phyloP scores from a whole-genome alignment of 2,113 vertebrate genomes.

The Phalacrocorax brasilianus region DNA sequence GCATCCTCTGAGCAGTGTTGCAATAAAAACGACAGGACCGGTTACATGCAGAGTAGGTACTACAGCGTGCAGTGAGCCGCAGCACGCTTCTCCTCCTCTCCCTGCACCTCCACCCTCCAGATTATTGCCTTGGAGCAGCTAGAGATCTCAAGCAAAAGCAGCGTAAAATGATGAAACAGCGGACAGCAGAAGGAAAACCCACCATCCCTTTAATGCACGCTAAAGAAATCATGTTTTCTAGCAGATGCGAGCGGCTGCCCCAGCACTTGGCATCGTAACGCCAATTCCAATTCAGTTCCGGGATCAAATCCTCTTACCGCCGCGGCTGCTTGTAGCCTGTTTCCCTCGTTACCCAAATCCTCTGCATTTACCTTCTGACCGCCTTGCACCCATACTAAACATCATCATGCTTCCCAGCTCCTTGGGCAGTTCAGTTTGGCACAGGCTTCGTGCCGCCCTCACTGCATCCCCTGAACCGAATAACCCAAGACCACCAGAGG shows the following conservation, averaged over 20 bases:
- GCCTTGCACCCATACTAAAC: background rate
- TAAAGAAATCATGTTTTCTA: background rate
- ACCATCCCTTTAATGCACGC: background rate
- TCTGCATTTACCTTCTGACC: background rate
- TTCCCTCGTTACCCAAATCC: background rate
- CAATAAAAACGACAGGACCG: background rate
- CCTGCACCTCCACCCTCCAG: background rate
- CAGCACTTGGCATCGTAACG: background rate
- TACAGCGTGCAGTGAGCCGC: rapidly evolving
- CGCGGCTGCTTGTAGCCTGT: rapidly evolving
- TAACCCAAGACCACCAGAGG: background rate
- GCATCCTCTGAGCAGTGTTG: background rate
- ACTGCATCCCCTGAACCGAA: background rate
- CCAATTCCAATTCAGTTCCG: background rate
- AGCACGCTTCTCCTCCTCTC: background rate
- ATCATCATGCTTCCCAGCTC: background rate
- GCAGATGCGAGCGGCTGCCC: background rate
- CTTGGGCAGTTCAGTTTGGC: background rate
- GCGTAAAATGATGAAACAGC: background rate
- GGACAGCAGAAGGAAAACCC: background rate
- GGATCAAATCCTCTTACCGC: background rate
- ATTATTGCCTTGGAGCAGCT: background rate
- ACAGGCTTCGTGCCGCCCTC: background rate
- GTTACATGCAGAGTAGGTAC: background rate
- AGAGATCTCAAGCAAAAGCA: background rate